phyloP scores from a whole-genome alignment of 2,888 invertebrate species.

The Isotomurus palustris region DNA sequence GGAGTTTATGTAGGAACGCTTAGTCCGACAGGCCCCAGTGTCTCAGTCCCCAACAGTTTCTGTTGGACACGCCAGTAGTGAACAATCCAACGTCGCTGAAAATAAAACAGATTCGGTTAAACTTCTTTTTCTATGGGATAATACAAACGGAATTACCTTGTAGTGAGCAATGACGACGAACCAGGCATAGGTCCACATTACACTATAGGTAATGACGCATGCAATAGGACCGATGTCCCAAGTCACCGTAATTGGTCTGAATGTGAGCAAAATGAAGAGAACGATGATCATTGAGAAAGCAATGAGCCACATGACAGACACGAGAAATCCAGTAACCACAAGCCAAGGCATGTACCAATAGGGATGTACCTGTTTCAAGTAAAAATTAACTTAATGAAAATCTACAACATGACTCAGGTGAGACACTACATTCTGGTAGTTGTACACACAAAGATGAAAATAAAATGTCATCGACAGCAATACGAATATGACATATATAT shows the following conservation, averaged over 20 bases:
- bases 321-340: slow-evolving; percentile 16
- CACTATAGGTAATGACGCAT: slow-evolving; percentile 11
- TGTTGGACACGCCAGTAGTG: slow-evolving; percentile 28
- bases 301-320: slow-evolving; percentile 16
- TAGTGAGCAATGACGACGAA: slow-evolving; percentile 33
- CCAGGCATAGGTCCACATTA: slow-evolving; percentile 32
- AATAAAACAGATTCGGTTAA: not conserved
- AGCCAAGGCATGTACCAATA: slow-evolving; percentile 41
- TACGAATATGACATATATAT: too few relatives aligned
- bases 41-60: not conserved
- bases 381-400: not conserved
- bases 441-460: not conserved
- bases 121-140: slow-evolving; percentile 1
- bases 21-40: slow-evolving; percentile 1
- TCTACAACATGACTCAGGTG: too few relatives aligned
- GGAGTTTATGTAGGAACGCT: too few relatives aligned
- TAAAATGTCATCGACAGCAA: not conserved
- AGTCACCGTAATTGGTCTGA: slow-evolving; percentile 33
- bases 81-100: slow-evolving; percentile 39
- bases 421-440: not conserved
- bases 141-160: slow-evolving; percentile 24
- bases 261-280: slow-evolving; percentile 23
- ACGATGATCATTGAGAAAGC: slow-evolving; percentile 16
- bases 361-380: slow-evolving; percentile 25
- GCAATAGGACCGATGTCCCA: slow-evolving; percentile 40